A percentile compares a stretch with the other conserved stretches of the same genome.
Evolutionary conservation across 2,113 vertebrate genomes (phyloP).

Genomic region (Dromas ardeola): DNA sequence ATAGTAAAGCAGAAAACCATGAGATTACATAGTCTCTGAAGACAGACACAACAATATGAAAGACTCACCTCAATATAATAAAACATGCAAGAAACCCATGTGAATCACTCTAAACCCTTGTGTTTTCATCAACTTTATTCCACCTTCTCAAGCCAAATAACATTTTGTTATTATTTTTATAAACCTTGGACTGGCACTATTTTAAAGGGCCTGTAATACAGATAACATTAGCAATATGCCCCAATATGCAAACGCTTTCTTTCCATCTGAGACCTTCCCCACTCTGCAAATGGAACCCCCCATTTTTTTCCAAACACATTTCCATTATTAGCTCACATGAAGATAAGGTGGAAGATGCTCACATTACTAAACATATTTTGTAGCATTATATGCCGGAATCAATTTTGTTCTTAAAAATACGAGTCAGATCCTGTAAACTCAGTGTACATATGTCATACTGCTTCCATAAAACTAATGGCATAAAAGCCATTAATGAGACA

Average conservation of each 20-base stretch:
- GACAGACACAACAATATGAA: not conserved
- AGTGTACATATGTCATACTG: not conserved
- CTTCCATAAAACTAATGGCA: not conserved
- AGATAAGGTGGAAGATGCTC: not conserved
- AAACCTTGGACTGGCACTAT: not conserved
- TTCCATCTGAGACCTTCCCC: not conserved
- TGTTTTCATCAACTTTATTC: not conserved
- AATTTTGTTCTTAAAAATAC: not conserved
- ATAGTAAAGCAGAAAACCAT: slow-evolving; percentile 1
- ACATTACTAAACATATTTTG: not conserved
- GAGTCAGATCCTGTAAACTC: not conserved
- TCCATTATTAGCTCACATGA: not conserved
- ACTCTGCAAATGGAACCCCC: not conserved
- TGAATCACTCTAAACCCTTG: not conserved
- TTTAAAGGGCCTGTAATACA: not conserved
- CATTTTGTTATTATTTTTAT: not conserved
- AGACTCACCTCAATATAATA: not conserved
- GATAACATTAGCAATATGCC: not conserved
- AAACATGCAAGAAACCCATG: not conserved
- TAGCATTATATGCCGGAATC: not conserved
- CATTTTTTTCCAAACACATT: not conserved
- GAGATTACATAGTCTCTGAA: not conserved
- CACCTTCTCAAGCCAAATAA: not conserved
- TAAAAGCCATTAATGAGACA: not conserved
- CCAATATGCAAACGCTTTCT: not conserved